Evolutionary conservation across 92 coral and sea anemone genomes (phyloP).

Genomic region (Umimayanthus kanabou): DNA sequence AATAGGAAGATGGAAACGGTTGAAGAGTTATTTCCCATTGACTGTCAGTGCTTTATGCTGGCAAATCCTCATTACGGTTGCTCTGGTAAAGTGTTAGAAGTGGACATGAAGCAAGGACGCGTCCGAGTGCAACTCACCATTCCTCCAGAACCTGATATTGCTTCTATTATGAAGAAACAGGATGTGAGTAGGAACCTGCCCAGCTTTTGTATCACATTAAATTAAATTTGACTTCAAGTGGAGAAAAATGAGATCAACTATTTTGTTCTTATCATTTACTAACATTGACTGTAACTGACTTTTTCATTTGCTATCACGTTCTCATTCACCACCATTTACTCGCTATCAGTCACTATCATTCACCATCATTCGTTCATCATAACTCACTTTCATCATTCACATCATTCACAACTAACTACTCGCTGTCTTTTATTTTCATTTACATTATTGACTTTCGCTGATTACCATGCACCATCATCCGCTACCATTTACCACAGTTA

Average conservation of each 20-base stretch:
- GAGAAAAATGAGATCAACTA: neutral
- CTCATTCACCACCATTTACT: neutral
- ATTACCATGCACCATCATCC: no score
- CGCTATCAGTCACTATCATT: neutral
- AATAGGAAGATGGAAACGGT: conserved; percentile 64
- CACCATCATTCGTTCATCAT: no score
- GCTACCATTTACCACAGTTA: no score
- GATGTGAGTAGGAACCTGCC: conserved; percentile 41
- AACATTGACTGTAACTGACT: neutral
- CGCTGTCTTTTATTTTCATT: no score
- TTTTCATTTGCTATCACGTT: neutral
- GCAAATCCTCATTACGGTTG: conserved; percentile 94
- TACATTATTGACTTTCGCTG: no score
- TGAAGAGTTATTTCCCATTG: conserved; percentile 89
- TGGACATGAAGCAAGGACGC: conserved; percentile 89
- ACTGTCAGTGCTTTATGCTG: conserved; percentile 88
- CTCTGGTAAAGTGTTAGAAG: conserved; percentile 89
- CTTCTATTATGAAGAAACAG: conserved; percentile 59
- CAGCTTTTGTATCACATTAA: neutral
- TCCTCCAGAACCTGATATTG: conserved; percentile 85
- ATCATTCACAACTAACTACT: no score
- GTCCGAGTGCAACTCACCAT: conserved; percentile 90
- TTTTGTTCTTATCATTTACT: neutral
- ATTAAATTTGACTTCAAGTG: no score
- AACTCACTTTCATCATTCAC: no score